These are phyloP conservation scores for Lepidotrigona ventralis DNA, from an alignment of 1,140 invertebrate genomes.

Conservation along the genomic window DNA sequence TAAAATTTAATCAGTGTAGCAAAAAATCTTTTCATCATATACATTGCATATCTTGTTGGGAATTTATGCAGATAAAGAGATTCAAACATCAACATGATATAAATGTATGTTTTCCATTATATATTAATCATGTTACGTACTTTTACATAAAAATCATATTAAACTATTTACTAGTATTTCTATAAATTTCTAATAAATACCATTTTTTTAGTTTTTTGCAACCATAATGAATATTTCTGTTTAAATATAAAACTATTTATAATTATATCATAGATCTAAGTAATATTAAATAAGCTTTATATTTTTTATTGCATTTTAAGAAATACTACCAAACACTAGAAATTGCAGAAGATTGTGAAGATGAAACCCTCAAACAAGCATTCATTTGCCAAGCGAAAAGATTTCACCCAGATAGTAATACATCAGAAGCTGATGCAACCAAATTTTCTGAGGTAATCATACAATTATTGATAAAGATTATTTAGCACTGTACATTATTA, in stretches of 20 bases:
- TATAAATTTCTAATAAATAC: background rate
- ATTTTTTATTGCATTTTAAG: constrained; percentile 75
- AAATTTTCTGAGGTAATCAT: constrained; percentile 86
- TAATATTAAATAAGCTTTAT: background rate
- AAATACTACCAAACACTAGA: constrained; percentile 85
- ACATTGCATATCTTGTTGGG: background rate
- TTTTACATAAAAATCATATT: background rate
- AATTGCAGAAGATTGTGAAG: constrained; percentile 84
- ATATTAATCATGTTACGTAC: background rate
- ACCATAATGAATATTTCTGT: background rate
- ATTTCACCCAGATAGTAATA: constrained; percentile 91
- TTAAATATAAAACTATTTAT: background rate
- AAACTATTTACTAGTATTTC: background rate
- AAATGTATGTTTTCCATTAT: constrained; percentile 10
- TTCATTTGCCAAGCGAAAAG: constrained; percentile 89
- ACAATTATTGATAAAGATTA: constrained; percentile 27
- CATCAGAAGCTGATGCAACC: constrained; percentile 83
- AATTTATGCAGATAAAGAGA: constrained; percentile 31
- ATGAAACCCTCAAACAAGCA: constrained; percentile 85
- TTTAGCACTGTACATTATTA: background rate
- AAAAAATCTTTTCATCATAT: background rate
- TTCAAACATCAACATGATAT: constrained; percentile 27
- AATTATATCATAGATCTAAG: background rate
- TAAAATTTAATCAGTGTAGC: constrained; percentile 11
- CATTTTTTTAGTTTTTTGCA: background rate